Conservation (phyloP, 2,113 vertebrate species). For the Pseudolaguvia tuberculata region DNA sequence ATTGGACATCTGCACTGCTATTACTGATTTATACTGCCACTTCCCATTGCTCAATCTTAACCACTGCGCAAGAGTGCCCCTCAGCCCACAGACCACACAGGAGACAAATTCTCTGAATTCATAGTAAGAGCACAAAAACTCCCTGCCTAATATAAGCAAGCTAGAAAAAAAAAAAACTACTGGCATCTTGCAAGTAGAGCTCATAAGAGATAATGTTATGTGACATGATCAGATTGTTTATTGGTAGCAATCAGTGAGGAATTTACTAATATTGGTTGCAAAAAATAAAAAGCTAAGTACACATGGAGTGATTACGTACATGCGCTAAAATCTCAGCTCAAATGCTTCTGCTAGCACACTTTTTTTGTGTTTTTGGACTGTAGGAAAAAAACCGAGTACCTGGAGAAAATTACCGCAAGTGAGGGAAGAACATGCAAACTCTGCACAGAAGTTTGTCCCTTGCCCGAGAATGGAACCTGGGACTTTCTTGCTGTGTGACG, state of each 20-base stretch:
- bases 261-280: too few relatives aligned
- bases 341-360: too few relatives aligned
- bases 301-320: too few relatives aligned
- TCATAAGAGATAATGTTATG: not conserved
- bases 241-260: not conserved
- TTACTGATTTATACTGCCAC: slow-evolving; percentile 9
- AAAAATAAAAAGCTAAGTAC: too few relatives aligned
- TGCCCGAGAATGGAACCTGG: too few relatives aligned
- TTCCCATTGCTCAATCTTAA: slow-evolving; percentile 21
- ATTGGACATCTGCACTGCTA: slow-evolving; percentile 30
- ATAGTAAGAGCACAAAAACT: not conserved
- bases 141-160: not conserved
- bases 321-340: too few relatives aligned
- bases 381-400: too few relatives aligned
- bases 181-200: not conserved
- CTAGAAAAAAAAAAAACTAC: not conserved
- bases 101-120: slow-evolving; percentile 9
- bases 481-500: too few relatives aligned
- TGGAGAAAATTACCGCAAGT: too few relatives aligned
- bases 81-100: slow-evolving; percentile 1
- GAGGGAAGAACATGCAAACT: too few relatives aligned
- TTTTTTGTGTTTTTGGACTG: too few relatives aligned
- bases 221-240: not conserved
- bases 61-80: not conserved
- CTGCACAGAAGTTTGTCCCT: too few relatives aligned